These are phyloP conservation scores for Solea senegalensis DNA, from an alignment of 2,113 vertebrate genomes.

Conservation along the genomic window DNA sequence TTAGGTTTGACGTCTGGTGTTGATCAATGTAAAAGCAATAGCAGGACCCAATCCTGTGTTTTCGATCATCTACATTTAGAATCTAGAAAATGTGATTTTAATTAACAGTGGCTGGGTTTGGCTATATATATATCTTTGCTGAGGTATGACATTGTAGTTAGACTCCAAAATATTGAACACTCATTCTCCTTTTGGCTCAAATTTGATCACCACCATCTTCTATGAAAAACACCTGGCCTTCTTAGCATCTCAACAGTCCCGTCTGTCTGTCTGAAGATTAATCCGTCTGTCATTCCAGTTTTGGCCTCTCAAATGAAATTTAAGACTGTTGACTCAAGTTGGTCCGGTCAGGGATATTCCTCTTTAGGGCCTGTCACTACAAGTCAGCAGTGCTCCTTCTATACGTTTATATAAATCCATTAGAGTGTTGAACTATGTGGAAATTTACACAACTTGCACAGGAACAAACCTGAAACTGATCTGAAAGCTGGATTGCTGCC, in stretches of 20 bases:
- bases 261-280: neutral
- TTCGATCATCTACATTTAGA: no score
- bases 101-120: no score
- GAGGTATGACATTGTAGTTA: no score
- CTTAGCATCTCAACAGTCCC: no score
- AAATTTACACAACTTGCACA: neutral
- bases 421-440: neutral
- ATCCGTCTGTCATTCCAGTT: no score
- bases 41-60: no score
- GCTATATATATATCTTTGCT: no score
- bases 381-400: neutral
- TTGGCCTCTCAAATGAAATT: neutral
- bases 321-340: neutral
- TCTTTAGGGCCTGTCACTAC: neutral
- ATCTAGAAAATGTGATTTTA: no score
- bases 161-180: no score
- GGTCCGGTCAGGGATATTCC: neutral
- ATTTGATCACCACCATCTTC: slow-evolving; percentile 2
- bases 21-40: no score
- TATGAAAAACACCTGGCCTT: neutral
- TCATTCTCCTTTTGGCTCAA: neutral
- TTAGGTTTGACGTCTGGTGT: no score
- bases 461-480: neutral
- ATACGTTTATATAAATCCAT: neutral
- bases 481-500: neutral